Percentiles rank a stretch among this genome's conserved stretches.
These are phyloP conservation scores for Dioctria linearis DNA, from an alignment of 2,888 invertebrate genomes.

Conservation along the genomic window DNA sequence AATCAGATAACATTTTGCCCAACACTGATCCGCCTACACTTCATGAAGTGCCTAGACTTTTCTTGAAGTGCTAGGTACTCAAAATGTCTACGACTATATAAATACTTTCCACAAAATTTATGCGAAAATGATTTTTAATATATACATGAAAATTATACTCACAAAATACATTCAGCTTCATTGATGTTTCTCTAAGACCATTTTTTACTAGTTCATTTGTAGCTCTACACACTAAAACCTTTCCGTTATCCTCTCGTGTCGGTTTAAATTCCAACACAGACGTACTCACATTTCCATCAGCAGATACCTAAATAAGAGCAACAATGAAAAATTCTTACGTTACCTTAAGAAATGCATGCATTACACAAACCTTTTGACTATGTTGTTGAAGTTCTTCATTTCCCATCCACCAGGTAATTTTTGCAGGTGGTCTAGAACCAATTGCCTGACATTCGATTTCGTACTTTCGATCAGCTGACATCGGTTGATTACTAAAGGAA, in stretches of 20 bases:
- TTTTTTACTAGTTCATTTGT: constrained; percentile 82
- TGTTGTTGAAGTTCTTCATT: constrained; percentile 76
- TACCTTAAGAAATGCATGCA: background rate
- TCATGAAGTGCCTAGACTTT: too few species aligned
- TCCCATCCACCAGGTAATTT: constrained; percentile 90
- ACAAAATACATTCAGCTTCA: constrained; percentile 91
- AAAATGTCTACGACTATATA: too few species aligned
- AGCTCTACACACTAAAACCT: constrained; percentile 85
- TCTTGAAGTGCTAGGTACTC: too few species aligned
- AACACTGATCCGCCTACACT: too few species aligned
- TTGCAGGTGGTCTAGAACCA: constrained; percentile 88
- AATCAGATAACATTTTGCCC: too few species aligned
- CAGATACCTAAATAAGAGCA: constrained; percentile 76
- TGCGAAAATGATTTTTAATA: background rate
- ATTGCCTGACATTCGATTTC: constrained; percentile 87
- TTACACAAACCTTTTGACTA: constrained; percentile 67
- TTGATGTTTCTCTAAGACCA: constrained; percentile 82
- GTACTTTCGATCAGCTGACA: constrained; percentile 87
- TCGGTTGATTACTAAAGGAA: constrained; percentile 83
- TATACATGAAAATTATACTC: constrained; percentile 72
- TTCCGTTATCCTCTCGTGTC: constrained; percentile 83
- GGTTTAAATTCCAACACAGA: constrained; percentile 85
- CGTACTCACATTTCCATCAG: constrained; percentile 85
- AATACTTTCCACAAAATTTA: too few species aligned
- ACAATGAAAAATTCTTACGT: background rate